These are phyloP conservation scores for Sebastes hubbsi DNA, from an alignment of 2,797 vertebrate genomes.

Conservation along the genomic window DNA sequence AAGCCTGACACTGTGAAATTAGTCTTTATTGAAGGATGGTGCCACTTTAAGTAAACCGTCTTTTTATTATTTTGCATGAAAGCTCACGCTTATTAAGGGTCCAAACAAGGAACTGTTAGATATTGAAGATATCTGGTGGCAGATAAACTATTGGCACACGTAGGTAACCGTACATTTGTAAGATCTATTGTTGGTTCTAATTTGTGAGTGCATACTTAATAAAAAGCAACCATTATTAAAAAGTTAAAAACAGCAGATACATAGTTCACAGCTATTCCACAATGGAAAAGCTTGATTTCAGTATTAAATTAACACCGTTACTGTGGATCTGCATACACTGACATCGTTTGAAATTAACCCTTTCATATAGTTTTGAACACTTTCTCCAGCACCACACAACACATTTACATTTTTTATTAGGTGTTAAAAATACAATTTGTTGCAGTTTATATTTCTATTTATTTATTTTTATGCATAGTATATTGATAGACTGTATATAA, in stretches of 20 bases:
- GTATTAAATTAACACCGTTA: neutral
- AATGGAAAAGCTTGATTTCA: neutral
- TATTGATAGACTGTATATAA: neutral
- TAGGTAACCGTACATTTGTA: neutral
- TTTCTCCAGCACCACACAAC: neutral
- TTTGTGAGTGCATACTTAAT: neutral
- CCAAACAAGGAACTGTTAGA: conserved; percentile 1
- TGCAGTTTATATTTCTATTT: neutral
- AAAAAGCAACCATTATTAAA: neutral
- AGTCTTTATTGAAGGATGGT: conserved; percentile 50
- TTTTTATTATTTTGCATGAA: conserved; percentile 45
- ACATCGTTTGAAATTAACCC: neutral
- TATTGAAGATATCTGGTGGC: neutral
- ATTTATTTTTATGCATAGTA: neutral
- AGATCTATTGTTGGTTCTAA: neutral
- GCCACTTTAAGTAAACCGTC: conserved; percentile 42
- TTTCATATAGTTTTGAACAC: neutral
- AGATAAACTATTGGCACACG: neutral
- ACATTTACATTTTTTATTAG: neutral
- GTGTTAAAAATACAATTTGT: neutral
- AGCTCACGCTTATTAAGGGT: conserved; percentile 15
- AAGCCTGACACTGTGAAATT: conserved; percentile 65
- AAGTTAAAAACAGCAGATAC: neutral
- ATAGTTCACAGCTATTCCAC: neutral
- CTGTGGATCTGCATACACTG: neutral